phyloP scores from a whole-genome alignment of 2,888 invertebrate genomes.

The Dicranocentrus wangi region DNA sequence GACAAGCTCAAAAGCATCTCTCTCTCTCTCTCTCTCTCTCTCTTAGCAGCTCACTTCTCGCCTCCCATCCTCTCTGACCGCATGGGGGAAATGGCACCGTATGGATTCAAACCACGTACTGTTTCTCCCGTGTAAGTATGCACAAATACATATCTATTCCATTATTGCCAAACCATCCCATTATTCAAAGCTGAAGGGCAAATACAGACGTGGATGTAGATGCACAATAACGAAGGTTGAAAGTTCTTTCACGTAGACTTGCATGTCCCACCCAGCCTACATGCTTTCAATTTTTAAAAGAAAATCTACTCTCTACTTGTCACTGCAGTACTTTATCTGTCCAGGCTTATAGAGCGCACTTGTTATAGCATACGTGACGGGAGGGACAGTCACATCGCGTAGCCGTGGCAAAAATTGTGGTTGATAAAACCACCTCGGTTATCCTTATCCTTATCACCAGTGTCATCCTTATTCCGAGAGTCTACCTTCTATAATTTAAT shows the following conservation, averaged over 20 bases:
- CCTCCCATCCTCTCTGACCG: neutral
- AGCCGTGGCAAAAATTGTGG: too few relatives aligned
- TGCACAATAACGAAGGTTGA: neutral
- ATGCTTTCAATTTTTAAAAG: too few relatives aligned
- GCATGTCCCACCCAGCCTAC: neutral
- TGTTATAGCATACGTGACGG: too few relatives aligned
- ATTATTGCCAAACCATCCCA: slow-evolving; percentile 34
- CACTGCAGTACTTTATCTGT: too few relatives aligned
- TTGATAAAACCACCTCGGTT: too few relatives aligned
- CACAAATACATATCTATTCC: slow-evolving; percentile 33
- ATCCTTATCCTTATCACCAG: too few relatives aligned
- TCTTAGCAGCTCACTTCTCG: neutral
- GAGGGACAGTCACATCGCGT: too few relatives aligned
- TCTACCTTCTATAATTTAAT: too few relatives aligned
- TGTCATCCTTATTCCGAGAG: too few relatives aligned
- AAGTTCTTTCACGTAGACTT: neutral
- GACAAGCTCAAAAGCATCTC: neutral
- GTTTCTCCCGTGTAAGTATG: slow-evolving; percentile 30
- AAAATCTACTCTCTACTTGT: too few relatives aligned
- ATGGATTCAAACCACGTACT: slow-evolving; percentile 31
- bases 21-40: neutral
- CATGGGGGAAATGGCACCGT: neutral
- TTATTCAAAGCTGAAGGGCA: slow-evolving; percentile 44
- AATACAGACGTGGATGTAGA: neutral
- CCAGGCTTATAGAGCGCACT: too few relatives aligned